Evolutionary conservation across 2,113 vertebrate genomes (phyloP).

Genomic region (Probosciger aterrimus): DNA sequence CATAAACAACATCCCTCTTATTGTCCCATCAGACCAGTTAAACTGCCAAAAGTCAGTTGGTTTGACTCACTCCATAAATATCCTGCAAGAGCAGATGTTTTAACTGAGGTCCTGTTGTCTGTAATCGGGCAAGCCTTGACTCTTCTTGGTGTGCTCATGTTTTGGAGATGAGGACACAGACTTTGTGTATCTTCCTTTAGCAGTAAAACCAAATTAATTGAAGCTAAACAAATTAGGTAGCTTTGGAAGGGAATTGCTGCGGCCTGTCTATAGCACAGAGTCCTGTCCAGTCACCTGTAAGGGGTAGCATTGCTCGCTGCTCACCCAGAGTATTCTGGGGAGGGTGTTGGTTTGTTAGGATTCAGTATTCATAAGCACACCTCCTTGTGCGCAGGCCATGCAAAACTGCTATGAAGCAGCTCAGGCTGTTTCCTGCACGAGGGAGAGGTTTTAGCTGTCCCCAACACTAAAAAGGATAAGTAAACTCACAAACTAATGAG

Average conservation of each 20-base stretch:
- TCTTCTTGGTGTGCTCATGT: neutral
- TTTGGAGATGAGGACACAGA: neutral
- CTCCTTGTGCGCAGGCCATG: neutral
- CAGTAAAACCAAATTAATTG: neutral
- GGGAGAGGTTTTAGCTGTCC: neutral
- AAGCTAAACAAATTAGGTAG: neutral
- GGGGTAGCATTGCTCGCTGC: neutral
- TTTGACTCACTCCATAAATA: neutral
- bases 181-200: neutral
- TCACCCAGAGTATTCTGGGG: neutral
- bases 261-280: neutral
- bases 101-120: neutral
- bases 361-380: neutral
- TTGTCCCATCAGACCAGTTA: neutral
- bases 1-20: neutral
- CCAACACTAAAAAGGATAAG: neutral
- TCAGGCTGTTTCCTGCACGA: accelerated
- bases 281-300: accelerated
- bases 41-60: neutral
- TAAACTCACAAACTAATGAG: neutral
- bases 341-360: neutral
- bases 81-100: neutral
- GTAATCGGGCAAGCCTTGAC: neutral
- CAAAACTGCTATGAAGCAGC: neutral
- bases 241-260: neutral